Evolutionary conservation across 23 tunicate genomes (phyloP).

Genomic region (Styela clava): DNA sequence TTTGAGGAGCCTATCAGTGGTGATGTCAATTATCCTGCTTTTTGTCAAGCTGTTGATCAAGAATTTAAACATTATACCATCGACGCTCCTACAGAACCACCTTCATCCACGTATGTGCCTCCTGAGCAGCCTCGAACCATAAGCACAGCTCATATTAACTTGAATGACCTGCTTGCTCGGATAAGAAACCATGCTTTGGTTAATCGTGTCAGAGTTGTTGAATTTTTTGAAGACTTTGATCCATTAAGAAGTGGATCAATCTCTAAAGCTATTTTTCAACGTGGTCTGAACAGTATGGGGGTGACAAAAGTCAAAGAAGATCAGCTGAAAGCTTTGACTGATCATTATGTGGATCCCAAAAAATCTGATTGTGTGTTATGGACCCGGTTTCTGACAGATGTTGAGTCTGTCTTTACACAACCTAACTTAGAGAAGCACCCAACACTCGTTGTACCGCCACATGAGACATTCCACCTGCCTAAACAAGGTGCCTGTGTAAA

Average conservation of each 20-base stretch:
- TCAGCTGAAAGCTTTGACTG: slow-evolving; percentile 43
- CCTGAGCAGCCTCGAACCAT: slow-evolving; percentile 36
- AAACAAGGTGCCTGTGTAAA: slow-evolving; percentile 55
- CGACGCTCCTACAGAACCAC: slow-evolving; percentile 63
- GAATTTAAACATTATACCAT: slow-evolving; percentile 82
- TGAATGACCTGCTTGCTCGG: slow-evolving; percentile 45
- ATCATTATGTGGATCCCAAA: slow-evolving; percentile 47
- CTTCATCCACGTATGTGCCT: slow-evolving; percentile 52
- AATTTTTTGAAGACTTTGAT: slow-evolving; percentile 85
- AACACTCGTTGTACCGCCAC: slow-evolving; percentile 42
- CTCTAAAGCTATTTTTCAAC: slow-evolving; percentile 50
- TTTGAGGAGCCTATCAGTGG: slow-evolving; percentile 87
- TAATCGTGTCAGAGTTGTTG: slow-evolving; percentile 60
- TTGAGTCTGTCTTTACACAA: slow-evolving; percentile 70
- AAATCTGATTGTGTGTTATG: slow-evolving; percentile 59
- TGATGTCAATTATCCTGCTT: slow-evolving; percentile 88
- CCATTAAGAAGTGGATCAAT: slow-evolving; percentile 74
- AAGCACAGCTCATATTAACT: slow-evolving; percentile 60
- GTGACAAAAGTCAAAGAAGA: slow-evolving; percentile 57
- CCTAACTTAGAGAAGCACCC: slow-evolving; percentile 83
- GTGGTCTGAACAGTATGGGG: slow-evolving; percentile 79
- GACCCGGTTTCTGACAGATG: slow-evolving; percentile 54
- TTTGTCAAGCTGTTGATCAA: slow-evolving; percentile 87
- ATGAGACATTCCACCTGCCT: slow-evolving; percentile 58
- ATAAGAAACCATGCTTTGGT: slow-evolving; percentile 71